These are phyloP conservation scores for Corythucha ciliata DNA, from an alignment of 2,888 invertebrate species.

Conservation along the genomic window DNA sequence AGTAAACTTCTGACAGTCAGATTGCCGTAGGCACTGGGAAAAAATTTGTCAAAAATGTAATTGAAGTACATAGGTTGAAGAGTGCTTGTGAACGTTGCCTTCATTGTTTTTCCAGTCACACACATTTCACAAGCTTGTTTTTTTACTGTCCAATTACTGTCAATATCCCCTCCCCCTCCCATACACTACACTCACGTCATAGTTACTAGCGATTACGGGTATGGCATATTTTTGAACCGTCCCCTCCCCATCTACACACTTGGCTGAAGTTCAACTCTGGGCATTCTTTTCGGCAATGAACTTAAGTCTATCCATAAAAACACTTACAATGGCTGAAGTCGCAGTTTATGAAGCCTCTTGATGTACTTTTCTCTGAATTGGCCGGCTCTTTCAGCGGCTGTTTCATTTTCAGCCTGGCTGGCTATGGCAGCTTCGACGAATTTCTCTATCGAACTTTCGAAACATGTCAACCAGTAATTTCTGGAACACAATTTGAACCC, in stretches of 20 bases:
- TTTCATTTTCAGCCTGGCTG: slow-evolving; percentile 65
- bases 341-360: slow-evolving; percentile 63
- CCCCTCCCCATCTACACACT: no score
- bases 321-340: slow-evolving; percentile 69
- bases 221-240: no score
- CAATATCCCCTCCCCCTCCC: no score
- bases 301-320: slow-evolving; percentile 1
- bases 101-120: no score
- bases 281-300: background rate
- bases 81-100: no score
- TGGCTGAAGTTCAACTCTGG: background rate
- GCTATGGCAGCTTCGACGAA: slow-evolving; percentile 72
- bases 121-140: no score
- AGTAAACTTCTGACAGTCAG: slow-evolving; percentile 82
- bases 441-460: slow-evolving; percentile 75
- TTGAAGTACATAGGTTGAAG: background rate
- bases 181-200: no score
- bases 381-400: slow-evolving; percentile 67
- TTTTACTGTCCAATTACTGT: no score
- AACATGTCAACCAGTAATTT: slow-evolving; percentile 84
- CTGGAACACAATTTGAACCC: slow-evolving; percentile 40
- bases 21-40: slow-evolving; percentile 59
- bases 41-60: slow-evolving; percentile 22
- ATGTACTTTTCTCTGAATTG: slow-evolving; percentile 76
- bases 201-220: no score